A percentile compares a stretch with the other conserved stretches of the same genome.
Conservation (phyloP, 1,140 invertebrate species). For the Eriosoma lanigerum region DNA sequence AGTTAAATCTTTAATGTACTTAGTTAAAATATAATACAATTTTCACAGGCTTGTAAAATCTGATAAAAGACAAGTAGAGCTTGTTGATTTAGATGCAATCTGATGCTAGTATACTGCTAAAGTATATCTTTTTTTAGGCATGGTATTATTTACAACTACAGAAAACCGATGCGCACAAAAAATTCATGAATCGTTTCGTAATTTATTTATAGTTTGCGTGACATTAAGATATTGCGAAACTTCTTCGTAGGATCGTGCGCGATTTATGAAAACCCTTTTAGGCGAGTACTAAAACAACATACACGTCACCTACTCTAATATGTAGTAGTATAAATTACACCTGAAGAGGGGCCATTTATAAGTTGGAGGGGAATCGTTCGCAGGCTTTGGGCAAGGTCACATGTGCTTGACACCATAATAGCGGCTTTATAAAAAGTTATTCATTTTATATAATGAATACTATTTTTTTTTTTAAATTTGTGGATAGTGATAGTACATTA, state of each 20-base stretch:
- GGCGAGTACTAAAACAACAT: not conserved
- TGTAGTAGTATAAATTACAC: not conserved
- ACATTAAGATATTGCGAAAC: constrained; percentile 44
- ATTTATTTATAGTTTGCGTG: constrained; percentile 29
- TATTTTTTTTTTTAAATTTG: not conserved
- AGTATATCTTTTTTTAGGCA: too few relatives aligned
- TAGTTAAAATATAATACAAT: too few relatives aligned
- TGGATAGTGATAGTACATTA: too few relatives aligned
- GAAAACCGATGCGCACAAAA: too few relatives aligned
- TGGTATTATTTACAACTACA: too few relatives aligned
- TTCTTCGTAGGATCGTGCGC: not conserved
- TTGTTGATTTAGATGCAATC: too few relatives aligned
- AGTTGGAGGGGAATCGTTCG: not conserved
- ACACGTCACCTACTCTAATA: not conserved
- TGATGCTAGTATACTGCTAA: too few relatives aligned
- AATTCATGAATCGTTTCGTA: not conserved
- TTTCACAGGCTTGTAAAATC: too few relatives aligned
- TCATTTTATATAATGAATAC: not conserved
- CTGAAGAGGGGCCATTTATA: not conserved
- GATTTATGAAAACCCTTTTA: constrained; percentile 6
- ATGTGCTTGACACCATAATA: constrained; percentile 23
- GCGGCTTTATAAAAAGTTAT: not conserved
- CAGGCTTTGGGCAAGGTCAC: constrained; percentile 7
- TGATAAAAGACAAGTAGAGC: too few relatives aligned
- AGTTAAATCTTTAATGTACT: too few relatives aligned